These are phyloP conservation scores for Heteractis magnifica DNA, from an alignment of 92 coral and sea anemone genomes.

Conservation along the genomic window DNA sequence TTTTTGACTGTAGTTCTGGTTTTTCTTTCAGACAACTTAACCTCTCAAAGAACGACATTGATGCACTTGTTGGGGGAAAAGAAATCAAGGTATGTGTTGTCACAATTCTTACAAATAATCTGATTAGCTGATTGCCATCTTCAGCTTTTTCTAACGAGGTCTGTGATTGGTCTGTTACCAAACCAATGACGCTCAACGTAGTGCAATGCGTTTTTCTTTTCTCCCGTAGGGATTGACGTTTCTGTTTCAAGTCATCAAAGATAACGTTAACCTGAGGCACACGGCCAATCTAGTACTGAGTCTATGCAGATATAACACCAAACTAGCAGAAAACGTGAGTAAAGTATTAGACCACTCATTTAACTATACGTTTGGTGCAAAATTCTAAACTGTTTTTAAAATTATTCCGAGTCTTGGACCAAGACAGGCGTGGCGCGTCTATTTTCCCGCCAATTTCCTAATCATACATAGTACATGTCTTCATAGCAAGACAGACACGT, in stretches of 20 bases:
- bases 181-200: neutral
- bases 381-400: neutral
- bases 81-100: slow-evolving; percentile 35
- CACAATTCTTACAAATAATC: too few species aligned
- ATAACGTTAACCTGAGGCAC: slow-evolving; percentile 87
- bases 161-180: neutral
- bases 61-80: slow-evolving; percentile 88
- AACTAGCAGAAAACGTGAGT: slow-evolving; percentile 93
- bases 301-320: slow-evolving; percentile 80
- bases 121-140: too few species aligned
- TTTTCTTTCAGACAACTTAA: slow-evolving; percentile 62
- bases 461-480: neutral
- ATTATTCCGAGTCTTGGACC: neutral
- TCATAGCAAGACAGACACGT: too few species aligned
- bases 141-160: too few species aligned
- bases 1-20: neutral
- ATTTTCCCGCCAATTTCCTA: neutral
- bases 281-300: slow-evolving; percentile 88
- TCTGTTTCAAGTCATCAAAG: slow-evolving; percentile 91
- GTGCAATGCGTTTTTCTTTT: neutral
- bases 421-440: too few species aligned
- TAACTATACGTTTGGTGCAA: too few species aligned
- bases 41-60: slow-evolving; percentile 81
- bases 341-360: too few species aligned
- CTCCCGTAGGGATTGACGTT: slow-evolving; percentile 82